phyloP scores from a whole-genome alignment of 2,797 vertebrate species.

The Enteromius afrohamiltoni region DNA sequence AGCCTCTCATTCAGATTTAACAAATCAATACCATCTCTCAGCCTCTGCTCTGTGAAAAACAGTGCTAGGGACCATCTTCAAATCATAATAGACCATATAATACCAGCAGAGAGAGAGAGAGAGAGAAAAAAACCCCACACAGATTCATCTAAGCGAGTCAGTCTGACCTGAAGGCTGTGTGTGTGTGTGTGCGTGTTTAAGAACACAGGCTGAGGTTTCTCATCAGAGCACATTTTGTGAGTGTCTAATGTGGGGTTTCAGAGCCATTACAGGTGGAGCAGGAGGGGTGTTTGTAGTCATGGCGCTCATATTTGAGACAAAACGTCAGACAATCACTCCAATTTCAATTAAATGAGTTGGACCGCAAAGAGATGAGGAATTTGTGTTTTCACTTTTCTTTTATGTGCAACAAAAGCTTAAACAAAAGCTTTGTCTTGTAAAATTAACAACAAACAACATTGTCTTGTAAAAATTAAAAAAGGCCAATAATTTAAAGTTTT shows the following conservation, averaged over 20 bases:
- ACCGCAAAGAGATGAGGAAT: not conserved
- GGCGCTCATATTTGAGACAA: not conserved
- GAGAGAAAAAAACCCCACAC: not conserved
- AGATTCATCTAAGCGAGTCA: not conserved
- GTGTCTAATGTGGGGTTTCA: slow-evolving; percentile 12
- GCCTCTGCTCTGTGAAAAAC: slow-evolving; percentile 14
- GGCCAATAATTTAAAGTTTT: slow-evolving; percentile 8
- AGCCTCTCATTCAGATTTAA: slow-evolving; percentile 38
- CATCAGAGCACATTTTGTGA: slow-evolving; percentile 14
- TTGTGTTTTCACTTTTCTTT: not conserved
- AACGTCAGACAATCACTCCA: slow-evolving; percentile 9
- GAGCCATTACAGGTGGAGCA: slow-evolving; percentile 11
- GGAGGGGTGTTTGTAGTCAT: not conserved
- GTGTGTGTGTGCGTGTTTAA: not conserved
- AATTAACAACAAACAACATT: not conserved
- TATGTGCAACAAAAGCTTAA: not conserved
- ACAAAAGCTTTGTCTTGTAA: not conserved
- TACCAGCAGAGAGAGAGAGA: not conserved
- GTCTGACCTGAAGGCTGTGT: not conserved
- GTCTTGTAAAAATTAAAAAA: slow-evolving; percentile 2
- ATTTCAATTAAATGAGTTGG: slow-evolving; percentile 13
- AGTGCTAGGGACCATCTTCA: slow-evolving; percentile 24
- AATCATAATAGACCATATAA: slow-evolving; percentile 16
- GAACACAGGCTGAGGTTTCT: not conserved
- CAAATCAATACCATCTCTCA: slow-evolving; percentile 30